phyloP scores from a whole-genome alignment of 1,140 invertebrate genomes.

The Caenorhabditis inopinata region DNA sequence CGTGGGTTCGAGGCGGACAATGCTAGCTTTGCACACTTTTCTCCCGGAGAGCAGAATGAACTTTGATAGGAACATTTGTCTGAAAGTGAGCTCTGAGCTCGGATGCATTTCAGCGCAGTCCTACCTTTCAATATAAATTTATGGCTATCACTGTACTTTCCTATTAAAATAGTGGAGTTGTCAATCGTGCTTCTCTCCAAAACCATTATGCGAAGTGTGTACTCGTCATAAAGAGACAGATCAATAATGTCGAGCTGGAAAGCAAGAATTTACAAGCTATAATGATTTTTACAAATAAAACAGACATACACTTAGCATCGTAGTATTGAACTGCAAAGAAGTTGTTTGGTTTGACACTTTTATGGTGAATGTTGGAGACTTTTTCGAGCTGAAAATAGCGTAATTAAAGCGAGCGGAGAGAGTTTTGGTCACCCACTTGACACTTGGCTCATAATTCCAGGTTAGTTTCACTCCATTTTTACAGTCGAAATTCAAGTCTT shows the following conservation, averaged over 20 bases:
- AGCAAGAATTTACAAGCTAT: neutral
- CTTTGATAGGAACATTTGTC: slow-evolving; percentile 57
- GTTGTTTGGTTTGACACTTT: slow-evolving; percentile 5
- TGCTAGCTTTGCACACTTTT: slow-evolving; percentile 32
- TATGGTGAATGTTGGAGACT: slow-evolving; percentile 13
- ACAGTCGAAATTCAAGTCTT: slow-evolving; percentile 7
- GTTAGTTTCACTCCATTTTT: neutral
- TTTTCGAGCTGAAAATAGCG: neutral
- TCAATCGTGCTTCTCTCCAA: slow-evolving; percentile 36
- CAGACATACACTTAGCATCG: slow-evolving; percentile 30
- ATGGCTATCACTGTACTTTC: slow-evolving; percentile 31
- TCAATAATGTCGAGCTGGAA: slow-evolving; percentile 41
- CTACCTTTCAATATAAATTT: slow-evolving; percentile 9
- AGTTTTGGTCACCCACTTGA: neutral
- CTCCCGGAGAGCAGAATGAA: slow-evolving; percentile 51
- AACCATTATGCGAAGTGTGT: slow-evolving; percentile 38
- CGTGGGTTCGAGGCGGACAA: neutral
- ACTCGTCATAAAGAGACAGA: slow-evolving; percentile 43
- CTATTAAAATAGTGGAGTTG: slow-evolving; percentile 36
- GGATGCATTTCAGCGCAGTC: too few relatives aligned
- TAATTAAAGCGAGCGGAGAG: neutral
- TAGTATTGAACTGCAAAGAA: slow-evolving; percentile 39
- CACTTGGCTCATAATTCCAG: slow-evolving; percentile 18
- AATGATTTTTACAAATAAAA: too few relatives aligned
- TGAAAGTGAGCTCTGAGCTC: too few relatives aligned